Conservation (phyloP, 2,113 vertebrate species). For the Eolophus roseicapilla region DNA sequence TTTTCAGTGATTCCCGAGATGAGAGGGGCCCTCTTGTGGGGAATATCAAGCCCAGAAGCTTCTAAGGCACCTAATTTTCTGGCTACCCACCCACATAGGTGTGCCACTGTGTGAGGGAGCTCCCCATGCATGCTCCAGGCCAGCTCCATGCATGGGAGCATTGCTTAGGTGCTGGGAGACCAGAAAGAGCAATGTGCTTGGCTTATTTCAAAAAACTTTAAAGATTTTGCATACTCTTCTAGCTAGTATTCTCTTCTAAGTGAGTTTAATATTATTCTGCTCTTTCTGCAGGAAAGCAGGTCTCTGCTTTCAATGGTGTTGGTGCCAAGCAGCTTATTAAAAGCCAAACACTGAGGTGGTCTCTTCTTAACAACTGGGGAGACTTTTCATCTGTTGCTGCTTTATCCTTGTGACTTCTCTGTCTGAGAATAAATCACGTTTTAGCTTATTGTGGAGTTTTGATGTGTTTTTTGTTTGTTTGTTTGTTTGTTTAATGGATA, state of each 20-base stretch:
- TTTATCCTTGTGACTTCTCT: background rate
- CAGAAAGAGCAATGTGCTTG: background rate
- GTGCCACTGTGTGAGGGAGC: background rate
- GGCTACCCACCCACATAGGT: background rate
- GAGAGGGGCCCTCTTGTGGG: background rate
- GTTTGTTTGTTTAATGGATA: background rate
- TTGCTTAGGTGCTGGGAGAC: no score
- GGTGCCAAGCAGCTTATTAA: background rate
- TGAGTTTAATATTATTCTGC: background rate
- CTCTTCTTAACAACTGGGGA: background rate
- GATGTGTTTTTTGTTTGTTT: background rate
- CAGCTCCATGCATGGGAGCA: background rate
- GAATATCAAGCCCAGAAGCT: background rate
- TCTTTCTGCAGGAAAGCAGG: background rate
- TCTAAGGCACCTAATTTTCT: background rate
- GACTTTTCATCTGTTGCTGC: background rate
- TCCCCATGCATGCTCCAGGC: accelerated
- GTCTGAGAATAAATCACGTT: background rate
- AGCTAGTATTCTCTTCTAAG: background rate
- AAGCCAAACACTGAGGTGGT: accelerated
- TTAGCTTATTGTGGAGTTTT: background rate
- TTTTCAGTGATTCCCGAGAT: background rate
- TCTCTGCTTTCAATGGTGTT: background rate
- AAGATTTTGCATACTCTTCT: background rate
- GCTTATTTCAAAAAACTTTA: background rate